Evolutionary conservation across 2,797 vertebrate genomes (phyloP).

Genomic region (Xiphophorus birchmanni): DNA sequence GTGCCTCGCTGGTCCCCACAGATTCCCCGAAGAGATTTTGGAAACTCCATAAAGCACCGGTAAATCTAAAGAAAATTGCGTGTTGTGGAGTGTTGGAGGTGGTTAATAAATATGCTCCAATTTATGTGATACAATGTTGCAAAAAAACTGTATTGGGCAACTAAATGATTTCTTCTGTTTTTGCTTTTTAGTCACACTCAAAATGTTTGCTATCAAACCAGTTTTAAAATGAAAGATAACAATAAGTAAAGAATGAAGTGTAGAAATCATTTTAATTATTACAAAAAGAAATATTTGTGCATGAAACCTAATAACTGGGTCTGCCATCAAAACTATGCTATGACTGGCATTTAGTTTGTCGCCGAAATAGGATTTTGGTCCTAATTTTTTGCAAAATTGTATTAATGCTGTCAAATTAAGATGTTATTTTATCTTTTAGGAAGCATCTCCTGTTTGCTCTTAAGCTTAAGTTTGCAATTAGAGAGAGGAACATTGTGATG

Average conservation of each 20-base stretch:
- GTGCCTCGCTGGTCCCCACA: constrained; percentile 99
- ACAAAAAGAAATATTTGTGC: neutral
- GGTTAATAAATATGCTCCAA: neutral
- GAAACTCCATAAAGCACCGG: constrained; percentile 99
- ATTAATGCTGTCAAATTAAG: neutral
- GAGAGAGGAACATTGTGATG: neutral
- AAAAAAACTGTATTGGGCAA: neutral
- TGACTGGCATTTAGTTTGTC: neutral
- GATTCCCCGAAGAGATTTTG: constrained; percentile 96
- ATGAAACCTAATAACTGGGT: neutral
- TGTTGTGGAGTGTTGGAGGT: constrained; percentile 7
- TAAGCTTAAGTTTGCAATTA: neutral
- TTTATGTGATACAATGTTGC: constrained; percentile 17
- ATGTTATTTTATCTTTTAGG: neutral
- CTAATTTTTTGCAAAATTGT: neutral
- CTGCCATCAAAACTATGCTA: neutral
- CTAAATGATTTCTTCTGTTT: neutral
- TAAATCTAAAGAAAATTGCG: constrained; percentile 63
- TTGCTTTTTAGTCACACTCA: neutral
- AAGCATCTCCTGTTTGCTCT: neutral
- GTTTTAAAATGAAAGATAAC: neutral
- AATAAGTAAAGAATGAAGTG: neutral
- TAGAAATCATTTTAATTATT: neutral
- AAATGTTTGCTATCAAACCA: neutral
- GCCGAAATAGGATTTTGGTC: neutral